phyloP scores from a whole-genome alignment of 2,113 vertebrate genomes.

The Oncorhynchus gorbuscha region DNA sequence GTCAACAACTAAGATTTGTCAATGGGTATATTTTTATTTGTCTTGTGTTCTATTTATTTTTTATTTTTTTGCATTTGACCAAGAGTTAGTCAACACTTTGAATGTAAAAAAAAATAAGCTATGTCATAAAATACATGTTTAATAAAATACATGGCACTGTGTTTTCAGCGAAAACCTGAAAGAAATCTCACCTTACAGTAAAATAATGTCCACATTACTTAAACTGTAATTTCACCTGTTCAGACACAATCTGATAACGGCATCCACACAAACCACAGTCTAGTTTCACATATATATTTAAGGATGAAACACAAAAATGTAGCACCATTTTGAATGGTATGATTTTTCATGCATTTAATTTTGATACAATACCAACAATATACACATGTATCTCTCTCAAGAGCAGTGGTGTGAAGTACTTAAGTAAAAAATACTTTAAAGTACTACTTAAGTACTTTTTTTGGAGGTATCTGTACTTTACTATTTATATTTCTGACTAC shows the following conservation, averaged over 20 bases:
- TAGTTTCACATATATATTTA: conserved; percentile 79
- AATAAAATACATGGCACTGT: conserved; percentile 86
- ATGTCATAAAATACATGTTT: conserved; percentile 89
- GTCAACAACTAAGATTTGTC: background rate
- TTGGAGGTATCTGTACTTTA: too few relatives aligned
- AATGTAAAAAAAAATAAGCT: conserved; percentile 97
- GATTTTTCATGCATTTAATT: conserved; percentile 83
- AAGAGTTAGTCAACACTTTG: conserved; percentile 69
- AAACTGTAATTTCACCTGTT: conserved; percentile 54
- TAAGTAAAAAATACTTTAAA: too few relatives aligned
- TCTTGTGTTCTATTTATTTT: conserved; percentile 27
- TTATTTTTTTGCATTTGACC: conserved; percentile 53
- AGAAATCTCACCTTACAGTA: conserved; percentile 47
- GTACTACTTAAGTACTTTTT: too few relatives aligned
- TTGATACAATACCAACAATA: conserved; percentile 75
- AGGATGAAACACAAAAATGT: conserved; percentile 56
- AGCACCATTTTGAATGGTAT: conserved; percentile 61
- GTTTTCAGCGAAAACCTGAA: conserved; percentile 85
- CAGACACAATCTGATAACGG: conserved; percentile 54
- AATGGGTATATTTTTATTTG: background rate
- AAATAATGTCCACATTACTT: conserved; percentile 52
- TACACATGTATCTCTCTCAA: conserved; percentile 16
- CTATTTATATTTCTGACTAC: too few relatives aligned
- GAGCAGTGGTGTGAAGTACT: too few relatives aligned
- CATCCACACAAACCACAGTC: conserved; percentile 32